Base-by-base conservation (phyloP, 2,888 invertebrate species). In the Lacanobia wlatinum region DNA sequence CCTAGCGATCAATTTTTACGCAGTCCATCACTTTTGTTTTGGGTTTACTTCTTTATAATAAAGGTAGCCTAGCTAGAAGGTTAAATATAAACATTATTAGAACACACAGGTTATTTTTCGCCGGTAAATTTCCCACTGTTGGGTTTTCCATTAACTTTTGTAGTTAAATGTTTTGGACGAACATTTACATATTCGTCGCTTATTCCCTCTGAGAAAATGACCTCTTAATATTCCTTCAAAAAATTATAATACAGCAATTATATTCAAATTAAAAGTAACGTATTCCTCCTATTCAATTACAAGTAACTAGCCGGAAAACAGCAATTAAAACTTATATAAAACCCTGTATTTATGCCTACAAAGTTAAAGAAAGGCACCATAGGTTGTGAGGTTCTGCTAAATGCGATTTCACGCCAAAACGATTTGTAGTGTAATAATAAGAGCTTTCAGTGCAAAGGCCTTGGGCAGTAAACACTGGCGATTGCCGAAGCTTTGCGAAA, bases 381-480 rank as follows among this genome's bases (percentile, higher is more conserved):
- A 78, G 74, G 77, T 66, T 71, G 72, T 64, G 55, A 38, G 38
- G 73, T 63, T 88, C 87, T 71, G 60, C 64, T 80, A 82, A 87
- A 88, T 81, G 85, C 76, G 82, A 88, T 87, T 88, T 84, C 80
- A 86, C 70, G 73, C 82, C 86, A 80, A 73, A 73, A 83, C 85
- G 84, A 87, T 88, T 88, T 79, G 84, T 70, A 73, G 78, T 82
- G 78, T 90, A 90, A 87, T 89, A 85, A 88, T 89, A 85, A 88
- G 84, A 87, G 89, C 80, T 90, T 90, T 89, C 89, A 89, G 86
- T 90, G 85, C 85, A 88, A 86, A 87, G 88, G 82, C 94, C 94
- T 94, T 95, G 94, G 87, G 56, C 73, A 77, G 87, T 89, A 91
- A 92, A 90, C 90, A 87, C 84, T 82, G 85, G 84, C 84, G 89